Percentiles rank a stretch among this genome's conserved stretches.
These are phyloP conservation scores for Griposia aprilina DNA, from an alignment of 2,888 invertebrate species.

Conservation along the genomic window DNA sequence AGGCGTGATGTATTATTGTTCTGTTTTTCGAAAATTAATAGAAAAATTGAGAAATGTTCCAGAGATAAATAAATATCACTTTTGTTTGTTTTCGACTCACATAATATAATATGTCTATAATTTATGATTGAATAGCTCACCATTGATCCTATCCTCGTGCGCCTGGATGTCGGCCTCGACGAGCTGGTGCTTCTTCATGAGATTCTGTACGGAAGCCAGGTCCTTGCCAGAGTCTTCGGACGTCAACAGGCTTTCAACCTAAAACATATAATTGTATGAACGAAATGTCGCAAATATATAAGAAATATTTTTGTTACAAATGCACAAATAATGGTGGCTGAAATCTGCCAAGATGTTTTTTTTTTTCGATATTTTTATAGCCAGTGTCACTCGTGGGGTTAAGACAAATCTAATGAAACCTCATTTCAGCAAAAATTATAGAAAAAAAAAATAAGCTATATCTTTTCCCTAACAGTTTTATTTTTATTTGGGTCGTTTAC, in stretches of 20 bases:
- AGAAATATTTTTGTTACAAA: too few relatives aligned
- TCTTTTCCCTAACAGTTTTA: too few relatives aligned
- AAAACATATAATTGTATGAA: background rate
- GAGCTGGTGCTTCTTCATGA: conserved; percentile 99
- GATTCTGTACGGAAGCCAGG: conserved; percentile 99
- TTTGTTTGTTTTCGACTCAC: background rate
- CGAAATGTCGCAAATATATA: background rate
- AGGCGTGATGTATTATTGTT: too few relatives aligned
- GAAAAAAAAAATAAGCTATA: too few relatives aligned
- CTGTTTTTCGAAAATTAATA: too few relatives aligned
- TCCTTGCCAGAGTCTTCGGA: conserved; percentile 99
- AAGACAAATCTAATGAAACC: too few relatives aligned
- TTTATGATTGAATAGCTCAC: conserved; percentile 74
- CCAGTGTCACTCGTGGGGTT: too few relatives aligned
- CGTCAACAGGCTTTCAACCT: conserved; percentile 97
- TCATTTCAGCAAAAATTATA: too few relatives aligned
- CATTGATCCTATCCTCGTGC: conserved; percentile 98
- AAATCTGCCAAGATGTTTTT: too few relatives aligned
- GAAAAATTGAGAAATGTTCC: background rate
- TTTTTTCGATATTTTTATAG: too few relatives aligned
- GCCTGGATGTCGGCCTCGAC: conserved; percentile 99
- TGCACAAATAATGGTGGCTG: too few relatives aligned
- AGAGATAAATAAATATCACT: background rate
- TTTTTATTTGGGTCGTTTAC: too few relatives aligned
- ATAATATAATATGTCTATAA: background rate